Percentiles rank a stretch among this genome's conserved stretches.
These are phyloP conservation scores for Microctenopoma steveboyesi DNA, from an alignment of 2,797 vertebrate genomes.

Conservation along the genomic window DNA sequence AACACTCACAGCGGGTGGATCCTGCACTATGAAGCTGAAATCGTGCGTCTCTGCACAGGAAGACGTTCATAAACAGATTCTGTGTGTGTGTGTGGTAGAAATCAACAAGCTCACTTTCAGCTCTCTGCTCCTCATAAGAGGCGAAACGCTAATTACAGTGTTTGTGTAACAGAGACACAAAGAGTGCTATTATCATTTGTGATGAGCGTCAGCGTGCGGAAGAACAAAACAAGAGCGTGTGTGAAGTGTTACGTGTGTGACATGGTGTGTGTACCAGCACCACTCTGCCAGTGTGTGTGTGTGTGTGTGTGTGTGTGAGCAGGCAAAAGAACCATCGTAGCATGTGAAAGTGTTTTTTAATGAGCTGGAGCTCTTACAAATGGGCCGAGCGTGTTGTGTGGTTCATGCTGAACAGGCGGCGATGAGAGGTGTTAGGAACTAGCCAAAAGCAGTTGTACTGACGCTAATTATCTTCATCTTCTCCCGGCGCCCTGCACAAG, in stretches of 20 bases:
- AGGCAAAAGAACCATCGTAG: slow-evolving; percentile 49
- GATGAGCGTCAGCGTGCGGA: slow-evolving; percentile 8
- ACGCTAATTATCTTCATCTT: slow-evolving; percentile 55
- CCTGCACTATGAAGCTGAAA: too few species aligned
- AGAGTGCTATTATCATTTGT: slow-evolving; percentile 36
- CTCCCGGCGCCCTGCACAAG: slow-evolving; percentile 2
- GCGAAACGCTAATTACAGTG: slow-evolving; percentile 36
- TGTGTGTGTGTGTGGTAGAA: slow-evolving; percentile 12
- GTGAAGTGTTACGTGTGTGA: slow-evolving; percentile 33
- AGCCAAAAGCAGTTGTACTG: slow-evolving; percentile 39
- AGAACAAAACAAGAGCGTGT: slow-evolving; percentile 14
- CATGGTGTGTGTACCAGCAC: slow-evolving; percentile 10
- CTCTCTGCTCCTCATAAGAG: slow-evolving; percentile 14
- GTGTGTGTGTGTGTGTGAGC: slow-evolving; percentile 26
- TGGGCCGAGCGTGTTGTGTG: slow-evolving; percentile 42
- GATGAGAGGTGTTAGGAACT: slow-evolving; percentile 39
- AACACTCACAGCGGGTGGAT: too few species aligned
- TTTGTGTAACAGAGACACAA: slow-evolving; percentile 9
- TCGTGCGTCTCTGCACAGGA: background rate
- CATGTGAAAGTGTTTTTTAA: slow-evolving; percentile 64
- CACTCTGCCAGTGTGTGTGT: slow-evolving; percentile 1
- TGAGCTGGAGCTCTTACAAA: slow-evolving; percentile 61
- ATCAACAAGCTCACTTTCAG: slow-evolving; percentile 14
- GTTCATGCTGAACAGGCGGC: slow-evolving; percentile 43
- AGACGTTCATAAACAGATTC: background rate